Percentiles rank a stretch among this genome's conserved stretches.
Conservation (phyloP, 2,888 invertebrate species). For the Lacanobia oleracea region DNA sequence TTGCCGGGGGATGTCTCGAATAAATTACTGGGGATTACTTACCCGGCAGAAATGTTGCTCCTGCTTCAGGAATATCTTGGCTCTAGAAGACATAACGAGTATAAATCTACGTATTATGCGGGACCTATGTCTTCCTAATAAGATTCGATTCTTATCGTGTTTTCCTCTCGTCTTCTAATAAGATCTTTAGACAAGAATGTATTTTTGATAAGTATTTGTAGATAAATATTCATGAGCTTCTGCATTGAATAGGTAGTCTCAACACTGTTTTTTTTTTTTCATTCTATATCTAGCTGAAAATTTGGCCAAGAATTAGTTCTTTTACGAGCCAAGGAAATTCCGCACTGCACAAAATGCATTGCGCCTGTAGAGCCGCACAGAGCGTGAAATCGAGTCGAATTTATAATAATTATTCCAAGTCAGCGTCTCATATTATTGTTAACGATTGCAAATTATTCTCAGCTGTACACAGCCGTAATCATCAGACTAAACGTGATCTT, state of each 20-base stretch:
- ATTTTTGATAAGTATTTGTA: constrained; percentile 33
- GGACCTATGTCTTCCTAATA: constrained; percentile 6
- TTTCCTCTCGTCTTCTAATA: constrained; percentile 27
- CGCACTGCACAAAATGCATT: constrained; percentile 7
- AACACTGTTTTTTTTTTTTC: neutral
- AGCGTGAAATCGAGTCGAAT: constrained; percentile 41
- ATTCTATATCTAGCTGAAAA: neutral
- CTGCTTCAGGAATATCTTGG: constrained; percentile 48
- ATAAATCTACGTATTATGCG: constrained; percentile 9
- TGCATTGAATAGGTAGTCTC: neutral
- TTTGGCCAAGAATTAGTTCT: neutral
- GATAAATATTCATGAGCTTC: constrained; percentile 20
- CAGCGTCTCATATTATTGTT: constrained; percentile 69
- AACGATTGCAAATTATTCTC: constrained; percentile 76
- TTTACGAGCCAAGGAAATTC: neutral
- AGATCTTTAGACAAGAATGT: constrained; percentile 29
- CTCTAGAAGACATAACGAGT: constrained; percentile 41
- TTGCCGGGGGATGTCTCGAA: constrained; percentile 67
- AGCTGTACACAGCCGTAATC: constrained; percentile 72
- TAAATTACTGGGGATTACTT: constrained; percentile 70
- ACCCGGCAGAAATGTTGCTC: constrained; percentile 65
- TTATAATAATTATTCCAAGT: constrained; percentile 59
- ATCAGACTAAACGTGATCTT: constrained; percentile 74
- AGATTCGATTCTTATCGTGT: constrained; percentile 40
- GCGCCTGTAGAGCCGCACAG: neutral